Percentiles rank a stretch among this genome's conserved stretches.
Conservation (phyloP, 1,140 invertebrate species). For the Diorhabda elongata region DNA sequence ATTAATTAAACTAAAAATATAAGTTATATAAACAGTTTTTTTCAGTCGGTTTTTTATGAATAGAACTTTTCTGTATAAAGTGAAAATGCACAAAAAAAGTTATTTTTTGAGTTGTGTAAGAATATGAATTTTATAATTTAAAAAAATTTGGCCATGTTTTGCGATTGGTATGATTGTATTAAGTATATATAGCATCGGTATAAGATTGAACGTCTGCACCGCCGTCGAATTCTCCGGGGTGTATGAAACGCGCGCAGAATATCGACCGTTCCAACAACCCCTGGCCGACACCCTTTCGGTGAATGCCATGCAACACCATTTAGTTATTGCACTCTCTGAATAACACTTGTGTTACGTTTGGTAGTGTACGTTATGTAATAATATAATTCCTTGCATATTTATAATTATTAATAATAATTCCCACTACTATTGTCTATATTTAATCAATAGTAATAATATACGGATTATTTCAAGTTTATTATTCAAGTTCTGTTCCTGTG, state of each 20-base stretch:
- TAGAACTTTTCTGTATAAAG: no score
- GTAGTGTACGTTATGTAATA: constrained; percentile 52
- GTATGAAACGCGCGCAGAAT: constrained; percentile 40
- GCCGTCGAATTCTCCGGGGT: constrained; percentile 22
- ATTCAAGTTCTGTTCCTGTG: constrained; percentile 42
- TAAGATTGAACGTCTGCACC: constrained; percentile 18
- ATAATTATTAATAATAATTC: constrained; percentile 50
- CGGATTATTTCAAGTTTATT: constrained; percentile 45
- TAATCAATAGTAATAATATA: constrained; percentile 47
- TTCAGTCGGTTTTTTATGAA: no score
- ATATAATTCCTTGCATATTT: constrained; percentile 51
- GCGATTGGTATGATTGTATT: no score
- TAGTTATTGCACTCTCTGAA: constrained; percentile 51
- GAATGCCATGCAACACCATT: constrained; percentile 48
- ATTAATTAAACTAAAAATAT: no score
- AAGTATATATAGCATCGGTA: background rate
- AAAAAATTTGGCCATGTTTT: no score
- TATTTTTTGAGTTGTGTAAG: no score
- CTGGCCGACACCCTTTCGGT: constrained; percentile 46
- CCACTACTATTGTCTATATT: constrained; percentile 47
- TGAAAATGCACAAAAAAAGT: no score
- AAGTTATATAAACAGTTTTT: no score
- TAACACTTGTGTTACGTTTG: constrained; percentile 51
- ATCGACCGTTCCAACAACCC: constrained; percentile 44
- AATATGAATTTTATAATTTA: no score